Conservation (phyloP, 2,888 invertebrate genomes). For the Hyposoter dolosus region DNA sequence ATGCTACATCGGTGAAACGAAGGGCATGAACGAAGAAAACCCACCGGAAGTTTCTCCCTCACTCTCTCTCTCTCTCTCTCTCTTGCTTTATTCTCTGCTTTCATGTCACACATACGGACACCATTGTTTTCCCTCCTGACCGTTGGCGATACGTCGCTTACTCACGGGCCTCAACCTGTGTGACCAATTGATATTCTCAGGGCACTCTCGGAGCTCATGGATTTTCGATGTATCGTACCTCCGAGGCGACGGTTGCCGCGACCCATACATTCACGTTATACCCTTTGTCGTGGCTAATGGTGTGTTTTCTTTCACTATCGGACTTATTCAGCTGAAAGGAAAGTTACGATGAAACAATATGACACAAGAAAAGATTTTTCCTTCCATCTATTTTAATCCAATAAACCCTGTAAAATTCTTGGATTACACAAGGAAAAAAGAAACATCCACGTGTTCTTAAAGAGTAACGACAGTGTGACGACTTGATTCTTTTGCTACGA, state of each 20-base stretch:
- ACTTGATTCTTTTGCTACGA: too few species aligned
- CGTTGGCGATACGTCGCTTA: conserved; percentile 33
- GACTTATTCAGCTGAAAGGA: not conserved
- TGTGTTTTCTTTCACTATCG: not conserved
- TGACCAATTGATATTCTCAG: conserved; percentile 51
- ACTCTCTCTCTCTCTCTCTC: conserved; percentile 20
- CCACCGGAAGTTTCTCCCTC: conserved; percentile 20
- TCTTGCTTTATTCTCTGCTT: conserved; percentile 23
- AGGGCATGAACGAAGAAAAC: conserved; percentile 2
- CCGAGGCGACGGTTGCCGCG: not conserved
- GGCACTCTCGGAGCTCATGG: conserved; percentile 25
- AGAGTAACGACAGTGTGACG: too few species aligned
- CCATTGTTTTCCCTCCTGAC: conserved; percentile 42
- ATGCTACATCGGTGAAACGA: conserved; percentile 28
- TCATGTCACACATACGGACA: conserved; percentile 17
- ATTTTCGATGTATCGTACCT: conserved; percentile 27
- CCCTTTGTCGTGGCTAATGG: not conserved
- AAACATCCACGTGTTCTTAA: too few species aligned
- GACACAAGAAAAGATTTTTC: not conserved
- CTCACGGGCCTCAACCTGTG: conserved; percentile 3
- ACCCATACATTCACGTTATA: not conserved
- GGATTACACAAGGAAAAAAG: not conserved
- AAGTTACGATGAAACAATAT: conserved; percentile 1
- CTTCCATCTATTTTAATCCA: not conserved
- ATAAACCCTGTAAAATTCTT: not conserved